Evolutionary conservation across 2,113 vertebrate species (phyloP), one percentile per base, ranked within the genome.

Genomic region (Athene noctua): DNA sequence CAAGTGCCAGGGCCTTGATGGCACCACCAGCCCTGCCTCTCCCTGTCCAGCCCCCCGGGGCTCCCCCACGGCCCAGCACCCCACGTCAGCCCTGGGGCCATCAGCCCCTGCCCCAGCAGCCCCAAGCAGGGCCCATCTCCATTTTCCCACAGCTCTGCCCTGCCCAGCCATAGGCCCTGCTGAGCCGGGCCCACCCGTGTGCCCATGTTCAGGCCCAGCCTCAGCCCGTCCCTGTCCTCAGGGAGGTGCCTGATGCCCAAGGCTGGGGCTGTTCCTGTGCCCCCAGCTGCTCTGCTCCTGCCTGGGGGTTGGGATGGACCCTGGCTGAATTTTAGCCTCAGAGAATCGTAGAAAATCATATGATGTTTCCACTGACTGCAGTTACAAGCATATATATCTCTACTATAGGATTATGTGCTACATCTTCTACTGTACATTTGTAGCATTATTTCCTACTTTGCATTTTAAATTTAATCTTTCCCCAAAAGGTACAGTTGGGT

Each of bases 121-220:
- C 5, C 32, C 3, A 0, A 34, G 9, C 13, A 3, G 2, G 25
- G n/a, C 3, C 1, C 2, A 6, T 34, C 47, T 42, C 6, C 63
- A 20, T 8, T 49, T 42, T 22, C 72, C 5, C 12, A 15, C 13
- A 57, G 40, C 46, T 19, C 29, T 67, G 79, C 21, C 4, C 38
- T 16, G 34, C 9, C 20, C 3, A 3, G 55, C 36, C 75, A 15
- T 0, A 12, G 44, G 16, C 2, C 7, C 17, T 0, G 0, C 49
- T 0, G 2, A 38, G 44, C 16, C 3, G 0, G 4, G 23, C 11
- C 51, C 19, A 42, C 2, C 20, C 5, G 2, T 11, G 7, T 6
- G 13, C 15, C 18, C 2, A 1, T 0, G 6, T 46, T 18, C 58
- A 12, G 20, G 40, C n/a, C 22, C 1, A 3, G 36, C 13, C 38